Conservation (phyloP, 1,140 invertebrate genomes). For the Colletes latitarsis region DNA sequence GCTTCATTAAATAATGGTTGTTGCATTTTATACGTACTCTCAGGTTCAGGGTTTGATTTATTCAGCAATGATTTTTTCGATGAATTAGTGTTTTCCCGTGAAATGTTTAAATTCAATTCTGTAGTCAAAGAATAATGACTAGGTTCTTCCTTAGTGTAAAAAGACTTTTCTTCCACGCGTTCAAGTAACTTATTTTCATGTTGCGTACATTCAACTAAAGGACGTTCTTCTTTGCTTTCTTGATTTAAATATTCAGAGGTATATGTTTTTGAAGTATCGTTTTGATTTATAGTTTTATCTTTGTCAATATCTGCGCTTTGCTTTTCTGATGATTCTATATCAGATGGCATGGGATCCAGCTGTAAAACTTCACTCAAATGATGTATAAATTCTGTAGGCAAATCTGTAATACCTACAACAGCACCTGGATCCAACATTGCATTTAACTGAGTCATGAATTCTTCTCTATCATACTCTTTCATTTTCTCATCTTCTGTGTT, state of each 20-base stretch:
- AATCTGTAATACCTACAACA: constrained; percentile 72
- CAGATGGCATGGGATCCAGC: constrained; percentile 66
- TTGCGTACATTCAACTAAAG: background rate
- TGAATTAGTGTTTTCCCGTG: background rate
- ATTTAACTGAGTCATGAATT: constrained; percentile 78
- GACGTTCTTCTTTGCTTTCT: background rate
- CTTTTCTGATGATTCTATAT: constrained; percentile 10
- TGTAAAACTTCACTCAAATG: constrained; percentile 78
- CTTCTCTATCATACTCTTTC: constrained; percentile 73
- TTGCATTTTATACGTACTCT: constrained; percentile 7
- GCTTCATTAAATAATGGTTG: constrained; percentile 42
- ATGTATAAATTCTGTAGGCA: constrained; percentile 79
- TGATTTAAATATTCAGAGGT: background rate
- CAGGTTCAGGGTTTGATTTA: background rate
- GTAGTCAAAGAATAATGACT: background rate
- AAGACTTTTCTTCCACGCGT: background rate
- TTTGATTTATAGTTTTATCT: background rate
- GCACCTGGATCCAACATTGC: constrained; percentile 77
- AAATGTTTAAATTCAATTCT: constrained; percentile 4
- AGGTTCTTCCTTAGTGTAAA: constrained; percentile 11
- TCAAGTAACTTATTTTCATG: background rate
- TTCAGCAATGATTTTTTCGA: background rate
- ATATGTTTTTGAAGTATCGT: background rate
- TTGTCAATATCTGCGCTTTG: constrained; percentile 3
- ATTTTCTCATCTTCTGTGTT: constrained; percentile 75